These are phyloP conservation scores for Pimephales promelas DNA, from an alignment of 2,113 vertebrate species.

Conservation along the genomic window DNA sequence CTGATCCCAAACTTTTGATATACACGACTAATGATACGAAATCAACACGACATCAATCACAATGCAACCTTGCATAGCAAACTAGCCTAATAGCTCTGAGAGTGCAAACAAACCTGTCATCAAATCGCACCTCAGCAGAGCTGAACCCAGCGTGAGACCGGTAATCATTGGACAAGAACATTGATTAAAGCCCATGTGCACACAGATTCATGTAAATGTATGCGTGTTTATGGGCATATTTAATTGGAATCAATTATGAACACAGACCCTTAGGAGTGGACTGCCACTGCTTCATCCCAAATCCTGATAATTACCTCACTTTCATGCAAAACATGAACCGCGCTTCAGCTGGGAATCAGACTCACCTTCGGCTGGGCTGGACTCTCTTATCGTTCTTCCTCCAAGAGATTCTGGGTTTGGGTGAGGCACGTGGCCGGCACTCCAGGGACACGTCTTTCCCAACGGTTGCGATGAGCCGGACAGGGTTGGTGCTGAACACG, in stretches of 20 bases:
- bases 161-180: slow-evolving; percentile 49
- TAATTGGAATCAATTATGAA: slow-evolving; percentile 43
- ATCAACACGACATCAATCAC: slow-evolving; percentile 23
- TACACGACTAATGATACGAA: not conserved
- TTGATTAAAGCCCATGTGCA: slow-evolving; percentile 42
- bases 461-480: slow-evolving; percentile 85
- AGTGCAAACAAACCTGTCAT: slow-evolving; percentile 37
- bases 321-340: slow-evolving; percentile 20
- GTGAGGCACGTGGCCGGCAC: slow-evolving; percentile 90
- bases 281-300: not conserved
- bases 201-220: slow-evolving; percentile 49
- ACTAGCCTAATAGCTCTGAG: slow-evolving; percentile 14
- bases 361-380: slow-evolving; percentile 86
- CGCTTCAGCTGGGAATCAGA: not conserved
- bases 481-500: slow-evolving; percentile 80
- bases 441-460: slow-evolving; percentile 85
- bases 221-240: slow-evolving; percentile 44
- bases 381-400: slow-evolving; percentile 85
- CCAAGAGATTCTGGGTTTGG: slow-evolving; percentile 90
- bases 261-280: slow-evolving; percentile 22
- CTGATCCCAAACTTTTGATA: no score
- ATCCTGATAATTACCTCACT: slow-evolving; percentile 19
- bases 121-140: slow-evolving; percentile 20
- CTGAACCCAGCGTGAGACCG: slow-evolving; percentile 3
- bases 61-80: slow-evolving; percentile 10